Evolutionary conservation across 1,140 invertebrate species (phyloP).

Genomic region (Megalopta genalis): DNA sequence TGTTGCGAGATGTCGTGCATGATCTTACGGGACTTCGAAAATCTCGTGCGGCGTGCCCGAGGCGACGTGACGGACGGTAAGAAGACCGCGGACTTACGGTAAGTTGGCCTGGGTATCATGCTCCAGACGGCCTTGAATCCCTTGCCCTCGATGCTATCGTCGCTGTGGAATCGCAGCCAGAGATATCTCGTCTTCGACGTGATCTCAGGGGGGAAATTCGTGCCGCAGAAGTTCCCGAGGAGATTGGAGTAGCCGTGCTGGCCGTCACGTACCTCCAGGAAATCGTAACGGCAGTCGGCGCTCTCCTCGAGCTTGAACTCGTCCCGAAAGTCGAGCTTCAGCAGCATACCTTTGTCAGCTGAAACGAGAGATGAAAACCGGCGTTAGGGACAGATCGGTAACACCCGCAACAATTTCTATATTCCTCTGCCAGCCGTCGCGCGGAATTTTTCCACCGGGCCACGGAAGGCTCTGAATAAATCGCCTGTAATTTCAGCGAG

Average conservation of each 20-base stretch:
- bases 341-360: slow-evolving; percentile 87
- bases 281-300: slow-evolving; percentile 89
- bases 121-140: slow-evolving; percentile 91
- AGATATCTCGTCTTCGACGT: slow-evolving; percentile 88
- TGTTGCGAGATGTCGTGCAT: too few species aligned
- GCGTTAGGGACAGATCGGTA: slow-evolving; percentile 5
- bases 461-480: too few species aligned
- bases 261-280: slow-evolving; percentile 91
- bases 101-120: slow-evolving; percentile 82
- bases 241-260: slow-evolving; percentile 90
- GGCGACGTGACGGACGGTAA: slow-evolving; percentile 11
- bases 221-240: slow-evolving; percentile 87
- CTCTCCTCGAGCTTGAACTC: slow-evolving; percentile 89
- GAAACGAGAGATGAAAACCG: slow-evolving; percentile 73
- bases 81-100: slow-evolving; percentile 71
- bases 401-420: not conserved
- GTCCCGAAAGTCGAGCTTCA: slow-evolving; percentile 91
- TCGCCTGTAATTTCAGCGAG: too few species aligned
- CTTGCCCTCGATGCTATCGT: slow-evolving; percentile 90
- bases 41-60: not conserved
- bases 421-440: not conserved
- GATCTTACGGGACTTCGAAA: not conserved
- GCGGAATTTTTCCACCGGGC: too few species aligned
- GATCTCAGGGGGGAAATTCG: slow-evolving; percentile 88
- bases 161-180: slow-evolving; percentile 92